Conservation (phyloP, 2,888 invertebrate species). For the Epinotia ramella region DNA sequence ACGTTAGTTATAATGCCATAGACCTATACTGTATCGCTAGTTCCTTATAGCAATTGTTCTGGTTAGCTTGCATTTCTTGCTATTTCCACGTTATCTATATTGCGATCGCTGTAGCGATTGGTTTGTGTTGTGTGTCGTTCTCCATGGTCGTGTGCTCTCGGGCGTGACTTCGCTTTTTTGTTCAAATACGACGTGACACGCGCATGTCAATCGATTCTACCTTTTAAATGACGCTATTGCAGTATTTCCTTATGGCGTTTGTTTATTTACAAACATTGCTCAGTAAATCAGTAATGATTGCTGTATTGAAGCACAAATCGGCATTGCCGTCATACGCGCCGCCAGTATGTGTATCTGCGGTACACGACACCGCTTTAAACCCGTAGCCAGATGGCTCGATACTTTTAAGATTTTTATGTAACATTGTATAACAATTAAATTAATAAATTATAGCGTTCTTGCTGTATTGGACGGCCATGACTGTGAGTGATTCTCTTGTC, state of each 20-base stretch:
- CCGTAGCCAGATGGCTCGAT: too few species aligned
- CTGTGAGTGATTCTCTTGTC: not conserved
- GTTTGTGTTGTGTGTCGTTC: constrained; percentile 47
- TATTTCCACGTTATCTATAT: constrained; percentile 48
- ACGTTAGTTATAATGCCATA: not conserved
- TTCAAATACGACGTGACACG: constrained; percentile 44
- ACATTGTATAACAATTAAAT: too few species aligned
- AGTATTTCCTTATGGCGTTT: constrained; percentile 36
- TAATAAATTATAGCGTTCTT: too few species aligned
- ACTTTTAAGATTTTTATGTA: too few species aligned
- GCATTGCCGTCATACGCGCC: too few species aligned
- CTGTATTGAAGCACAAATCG: too few species aligned
- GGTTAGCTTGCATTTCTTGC: constrained; percentile 34
- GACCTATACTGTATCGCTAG: not conserved
- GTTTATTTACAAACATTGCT: constrained; percentile 20
- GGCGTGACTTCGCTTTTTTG: constrained; percentile 69
- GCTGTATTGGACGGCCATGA: not conserved
- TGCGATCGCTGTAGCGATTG: constrained; percentile 49
- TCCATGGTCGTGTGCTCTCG: constrained; percentile 61
- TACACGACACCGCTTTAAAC: too few species aligned
- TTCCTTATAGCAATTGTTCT: constrained; percentile 30
- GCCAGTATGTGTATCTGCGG: too few species aligned
- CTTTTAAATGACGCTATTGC: constrained; percentile 47
- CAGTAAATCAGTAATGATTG: constrained; percentile 9
- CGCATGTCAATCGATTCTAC: constrained; percentile 49